These are phyloP conservation scores for Nothocercus nigrocapillus DNA, from an alignment of 2,113 vertebrate species.

Conservation along the genomic window DNA sequence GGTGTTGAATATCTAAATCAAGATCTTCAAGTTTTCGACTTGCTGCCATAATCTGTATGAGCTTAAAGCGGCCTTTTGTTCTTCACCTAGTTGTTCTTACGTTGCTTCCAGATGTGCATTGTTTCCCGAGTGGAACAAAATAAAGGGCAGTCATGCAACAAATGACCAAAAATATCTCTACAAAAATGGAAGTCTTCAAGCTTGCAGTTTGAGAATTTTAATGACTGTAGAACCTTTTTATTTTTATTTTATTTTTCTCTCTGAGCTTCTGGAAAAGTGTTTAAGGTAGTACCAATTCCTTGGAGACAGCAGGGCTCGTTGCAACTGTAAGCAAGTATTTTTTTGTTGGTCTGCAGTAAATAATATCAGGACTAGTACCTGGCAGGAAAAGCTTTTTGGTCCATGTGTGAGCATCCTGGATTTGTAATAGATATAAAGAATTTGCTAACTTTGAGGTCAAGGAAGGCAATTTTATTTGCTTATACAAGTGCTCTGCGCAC, in stretches of 20 bases:
- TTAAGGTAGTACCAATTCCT: neutral
- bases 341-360: neutral
- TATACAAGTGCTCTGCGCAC: neutral
- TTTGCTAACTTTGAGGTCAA: neutral
- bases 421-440: neutral
- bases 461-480: slow-evolving; percentile 10
- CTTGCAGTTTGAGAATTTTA: slow-evolving; percentile 21
- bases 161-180: slow-evolving; percentile 6
- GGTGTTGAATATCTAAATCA: neutral
- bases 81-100: neutral
- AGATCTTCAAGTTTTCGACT: neutral
- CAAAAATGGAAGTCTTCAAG: slow-evolving; percentile 31
- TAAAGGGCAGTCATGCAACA: neutral
- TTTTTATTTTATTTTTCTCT: neutral
- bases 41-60: neutral
- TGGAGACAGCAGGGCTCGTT: neutral
- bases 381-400: neutral
- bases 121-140: slow-evolving; percentile 12
- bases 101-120: neutral
- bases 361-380: neutral
- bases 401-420: neutral
- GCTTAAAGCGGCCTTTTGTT: slow-evolving; percentile 9
- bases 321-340: neutral
- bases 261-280: neutral
- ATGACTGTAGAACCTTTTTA: neutral